Conservation (phyloP, 30 jellyfish, hydroid and myxozoan genomes). For the Turritopsis rubra region DNA sequence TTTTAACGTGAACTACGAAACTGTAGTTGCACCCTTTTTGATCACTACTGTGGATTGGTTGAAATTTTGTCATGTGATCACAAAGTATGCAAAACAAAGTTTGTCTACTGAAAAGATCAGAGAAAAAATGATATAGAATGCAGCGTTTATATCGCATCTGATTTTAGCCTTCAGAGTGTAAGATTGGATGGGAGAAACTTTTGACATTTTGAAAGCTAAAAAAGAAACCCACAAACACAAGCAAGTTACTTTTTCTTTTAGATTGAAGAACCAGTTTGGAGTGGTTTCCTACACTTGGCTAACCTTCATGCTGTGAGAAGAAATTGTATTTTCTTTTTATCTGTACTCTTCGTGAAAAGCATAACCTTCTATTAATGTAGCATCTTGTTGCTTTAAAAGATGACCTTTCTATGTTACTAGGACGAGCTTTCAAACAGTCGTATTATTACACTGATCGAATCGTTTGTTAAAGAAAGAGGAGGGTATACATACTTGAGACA, state of each 20-base stretch:
- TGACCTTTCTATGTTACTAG: constrained; percentile 5
- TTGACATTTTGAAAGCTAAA: no score
- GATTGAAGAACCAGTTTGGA: constrained; percentile 5
- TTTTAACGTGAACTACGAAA: no score
- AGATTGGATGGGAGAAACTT: no score
- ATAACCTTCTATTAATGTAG: no score
- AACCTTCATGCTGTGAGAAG: not conserved
- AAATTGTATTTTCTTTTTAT: no score
- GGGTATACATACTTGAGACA: constrained; percentile 39
- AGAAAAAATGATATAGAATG: not conserved
- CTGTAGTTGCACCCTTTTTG: no score
- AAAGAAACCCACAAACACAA: not conserved
- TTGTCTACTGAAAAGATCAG: no score
- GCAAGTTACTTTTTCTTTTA: not conserved
- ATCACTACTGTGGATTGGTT: no score
- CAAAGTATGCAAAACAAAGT: no score
- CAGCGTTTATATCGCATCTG: not conserved
- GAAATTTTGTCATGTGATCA: no score
- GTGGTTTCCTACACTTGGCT: not conserved
- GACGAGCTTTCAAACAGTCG: constrained; percentile 41
- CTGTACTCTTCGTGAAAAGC: not conserved
- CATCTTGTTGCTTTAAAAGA: not conserved
- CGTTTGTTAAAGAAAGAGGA: constrained; percentile 49
- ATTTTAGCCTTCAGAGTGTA: no score
- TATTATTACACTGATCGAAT: constrained; percentile 33